phyloP scores from a whole-genome alignment of 2,113 vertebrate species.

The human region DNA sequence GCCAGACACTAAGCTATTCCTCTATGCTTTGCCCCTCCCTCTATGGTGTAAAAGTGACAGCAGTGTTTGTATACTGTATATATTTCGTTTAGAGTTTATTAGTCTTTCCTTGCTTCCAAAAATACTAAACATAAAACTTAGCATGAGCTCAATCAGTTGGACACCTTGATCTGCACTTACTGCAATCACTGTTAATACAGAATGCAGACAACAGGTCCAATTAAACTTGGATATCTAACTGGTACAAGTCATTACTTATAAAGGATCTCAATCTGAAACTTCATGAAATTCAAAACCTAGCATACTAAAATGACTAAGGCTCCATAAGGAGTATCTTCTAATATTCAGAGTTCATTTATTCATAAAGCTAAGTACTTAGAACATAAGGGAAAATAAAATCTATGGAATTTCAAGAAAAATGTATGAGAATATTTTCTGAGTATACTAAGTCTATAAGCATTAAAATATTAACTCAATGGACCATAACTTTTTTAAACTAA shows the following conservation, averaged over 20 bases:
- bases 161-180: constrained; percentile 12
- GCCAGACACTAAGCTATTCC: neutral
- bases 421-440: constrained; percentile 16
- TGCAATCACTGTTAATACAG: neutral
- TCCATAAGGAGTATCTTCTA: neutral
- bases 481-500: constrained; percentile 38
- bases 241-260: constrained; percentile 17
- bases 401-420: neutral
- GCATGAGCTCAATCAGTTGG: neutral
- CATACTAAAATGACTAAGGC: neutral
- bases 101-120: neutral
- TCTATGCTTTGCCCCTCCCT: neutral
- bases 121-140: constrained; percentile 3
- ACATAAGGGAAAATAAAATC: constrained; percentile 44
- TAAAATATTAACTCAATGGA: constrained; percentile 17
- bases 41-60: neutral
- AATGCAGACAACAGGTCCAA: neutral
- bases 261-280: neutral
- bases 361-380: constrained; percentile 35
- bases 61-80: neutral
- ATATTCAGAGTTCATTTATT: neutral
- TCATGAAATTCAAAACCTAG: neutral
- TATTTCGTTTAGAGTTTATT: constrained; percentile 3
- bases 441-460: constrained; percentile 10
- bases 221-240: constrained; percentile 6